Base-by-base conservation (phyloP, 2,888 invertebrate genomes). In the Dasysyrphus tricinctus region DNA sequence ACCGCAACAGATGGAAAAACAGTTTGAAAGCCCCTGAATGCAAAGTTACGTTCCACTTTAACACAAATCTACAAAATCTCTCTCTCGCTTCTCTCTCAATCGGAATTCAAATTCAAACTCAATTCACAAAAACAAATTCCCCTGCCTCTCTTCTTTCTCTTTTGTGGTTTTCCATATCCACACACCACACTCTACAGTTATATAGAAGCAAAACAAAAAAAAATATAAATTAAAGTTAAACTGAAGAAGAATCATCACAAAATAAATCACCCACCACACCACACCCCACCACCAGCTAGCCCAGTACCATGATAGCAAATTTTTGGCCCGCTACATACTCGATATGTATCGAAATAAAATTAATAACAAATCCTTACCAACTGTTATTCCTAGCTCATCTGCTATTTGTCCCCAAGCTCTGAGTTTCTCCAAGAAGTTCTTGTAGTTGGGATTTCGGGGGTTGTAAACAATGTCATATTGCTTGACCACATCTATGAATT, bases 401-500 rank as follows among this genome's bases (percentile, higher is more conserved):
- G 92, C 91, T 80, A 92, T 91, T 89, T 90, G 91, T 32, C 89
- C 89, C 92, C 92, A 92, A 74, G 92, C 91, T 87, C 91, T 91
- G 88, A 91, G 89, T 89, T 92, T 92, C 82, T 91, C 90, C 88
- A 92, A 91, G 80, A 91, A 91, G 88, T 92, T 92, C 88, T 92
- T 92, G 87, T 92, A 92, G 88, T 92, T 92, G 37, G 92, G 91
- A 90, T 92, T 91, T 83, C 91, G 91, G 51, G 91, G 92, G 80
- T 92, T 92, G 88, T 92, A 92, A 67, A 92, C 92, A 63, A 92
- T 91, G 88, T 92, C 92, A 84, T 92, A 91, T 82, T 90, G 91
- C 88, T 91, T 92, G 24, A 92, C 92, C 78, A 92, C 92, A 88
- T 92, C 92, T 81, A 92, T 92, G 86, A 92, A 92, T 83, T 92